A percentile compares a stretch with the other conserved stretches of the same genome.
Evolutionary conservation across 2,888 invertebrate species (phyloP).

Genomic region (Cheilosia vulpina): DNA sequence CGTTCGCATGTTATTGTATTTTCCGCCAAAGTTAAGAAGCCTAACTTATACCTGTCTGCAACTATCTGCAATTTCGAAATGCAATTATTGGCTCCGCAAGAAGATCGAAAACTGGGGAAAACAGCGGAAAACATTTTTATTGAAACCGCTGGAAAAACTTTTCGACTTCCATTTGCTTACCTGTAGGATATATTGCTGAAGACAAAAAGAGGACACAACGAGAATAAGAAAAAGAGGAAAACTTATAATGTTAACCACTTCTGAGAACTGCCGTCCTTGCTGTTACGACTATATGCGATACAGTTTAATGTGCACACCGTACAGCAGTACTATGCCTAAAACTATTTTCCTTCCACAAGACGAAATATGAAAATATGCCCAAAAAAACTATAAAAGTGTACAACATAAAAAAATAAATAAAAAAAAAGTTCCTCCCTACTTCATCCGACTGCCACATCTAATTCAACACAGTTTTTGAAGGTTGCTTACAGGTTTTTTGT

Average conservation of each 20-base stretch:
- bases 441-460: background rate
- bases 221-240: constrained; percentile 18
- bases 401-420: background rate
- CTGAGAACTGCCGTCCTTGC: constrained; percentile 43
- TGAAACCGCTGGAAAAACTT: constrained; percentile 43
- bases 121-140: constrained; percentile 42
- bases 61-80: background rate
- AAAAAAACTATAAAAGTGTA: background rate
- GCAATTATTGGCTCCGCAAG: background rate
- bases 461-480: constrained; percentile 28
- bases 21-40: background rate
- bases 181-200: background rate
- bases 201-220: constrained; percentile 1
- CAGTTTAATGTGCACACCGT: constrained; percentile 29
- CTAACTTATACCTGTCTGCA: background rate
- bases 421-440: background rate
- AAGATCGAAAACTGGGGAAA: constrained; percentile 42
- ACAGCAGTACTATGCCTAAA: constrained; percentile 34
- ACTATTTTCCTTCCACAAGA: constrained; percentile 42
- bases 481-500: constrained; percentile 6
- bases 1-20: background rate
- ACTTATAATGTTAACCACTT: constrained; percentile 58
- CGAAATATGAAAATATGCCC: constrained; percentile 54
- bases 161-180: constrained; percentile 9
- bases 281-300: constrained; percentile 11